Evolutionary conservation across 2,888 invertebrate genomes (phyloP), one percentile per base, ranked within the genome.

Genomic region (Agonopterix heracliana): DNA sequence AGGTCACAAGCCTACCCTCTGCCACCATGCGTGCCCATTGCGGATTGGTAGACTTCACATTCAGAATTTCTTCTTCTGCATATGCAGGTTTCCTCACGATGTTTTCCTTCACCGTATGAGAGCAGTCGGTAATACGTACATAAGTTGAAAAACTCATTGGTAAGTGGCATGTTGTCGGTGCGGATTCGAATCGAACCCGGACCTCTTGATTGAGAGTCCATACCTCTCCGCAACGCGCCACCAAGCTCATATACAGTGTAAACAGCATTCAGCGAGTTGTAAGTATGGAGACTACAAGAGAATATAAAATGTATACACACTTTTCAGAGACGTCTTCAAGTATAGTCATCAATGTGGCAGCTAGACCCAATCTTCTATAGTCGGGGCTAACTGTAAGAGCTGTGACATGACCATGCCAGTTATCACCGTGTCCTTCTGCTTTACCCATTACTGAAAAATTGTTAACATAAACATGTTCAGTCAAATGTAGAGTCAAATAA

Each of bases 361-460:
- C 99, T 47, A 99, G 89, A 1, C 98, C 98, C 9, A 98, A 82
- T 59, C 99, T 90, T 66, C 99, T 90, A 71, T 95, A 99, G 71
- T 97, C 96, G 1, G 98, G 97, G 3, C 98, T 96, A 1, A 99
- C 98, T 5, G 98, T 98, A 38, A 99, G 87, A 1, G 99, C 99
- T 42, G 99, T 99, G 9, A 99, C 99, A 87, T 99, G 99, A 0
- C 99, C 99, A 89, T 99, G 99, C 98, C 98, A 99, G 72, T 97
- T 95, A 62, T 98, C 97, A 46, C 95, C 94, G 60, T 93, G 93
- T 0, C 99, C 99, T 89, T 99, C 99, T 0, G 98, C 96, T 87
- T 99, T 99, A 38, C 99, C 99, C 98, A 99, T 99, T 48, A 99
- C 98, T 98, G 72, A 56, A 91, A 47, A 50, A 45, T 11, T 26